Evolutionary conservation across 2,888 invertebrate genomes (phyloP), one percentile per base, ranked within the genome.

Genomic region (Plebejus melissa): DNA sequence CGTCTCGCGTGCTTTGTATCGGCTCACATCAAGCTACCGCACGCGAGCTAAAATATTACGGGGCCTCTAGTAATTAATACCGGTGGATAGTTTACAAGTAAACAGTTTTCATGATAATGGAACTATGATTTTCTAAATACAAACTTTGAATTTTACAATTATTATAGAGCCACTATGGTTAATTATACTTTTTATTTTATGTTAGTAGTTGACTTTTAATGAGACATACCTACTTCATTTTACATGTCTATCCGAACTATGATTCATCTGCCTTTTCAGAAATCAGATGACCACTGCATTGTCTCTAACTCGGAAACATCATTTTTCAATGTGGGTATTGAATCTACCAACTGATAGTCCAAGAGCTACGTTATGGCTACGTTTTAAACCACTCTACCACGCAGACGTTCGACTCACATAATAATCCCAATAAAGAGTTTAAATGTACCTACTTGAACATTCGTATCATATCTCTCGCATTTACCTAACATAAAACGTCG

Each of bases 1-100:
- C 83, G 82, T 81, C 79, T 86, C 79, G 87, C 87, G 87, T 87
- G 88, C 77, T 16, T 78, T 81, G 79, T 83, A 79, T 78, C 78
- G 32, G 50, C 72, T 72, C 72, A 71, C 77, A 74, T 77, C 69
- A 71, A 75, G 69, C 60, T 69, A 6, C 60, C 46, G 81, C 87
- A 86, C 84, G 86, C 86, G 76, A 80, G 75, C 76, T 74, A 72
- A 74, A 74, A 77, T 75, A 76, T 50, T 76, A 69, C 65, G 74
- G 71, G 38, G 28, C 50, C 38, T 65, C 57, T 74, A 65, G 65
- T 74, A 76, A 76, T 77, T 77, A 77, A 65, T 65, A 74, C 28
- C 28, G 65, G 65, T 58, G 6, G n/a, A 38, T 69, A 70, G 16
- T 41, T 38, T 41, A 70, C 41, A 69, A 38, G 69, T 16, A 2